These are phyloP conservation scores for Chloroceryle inda DNA, from an alignment of 2,797 vertebrate genomes.

Conservation along the genomic window DNA sequence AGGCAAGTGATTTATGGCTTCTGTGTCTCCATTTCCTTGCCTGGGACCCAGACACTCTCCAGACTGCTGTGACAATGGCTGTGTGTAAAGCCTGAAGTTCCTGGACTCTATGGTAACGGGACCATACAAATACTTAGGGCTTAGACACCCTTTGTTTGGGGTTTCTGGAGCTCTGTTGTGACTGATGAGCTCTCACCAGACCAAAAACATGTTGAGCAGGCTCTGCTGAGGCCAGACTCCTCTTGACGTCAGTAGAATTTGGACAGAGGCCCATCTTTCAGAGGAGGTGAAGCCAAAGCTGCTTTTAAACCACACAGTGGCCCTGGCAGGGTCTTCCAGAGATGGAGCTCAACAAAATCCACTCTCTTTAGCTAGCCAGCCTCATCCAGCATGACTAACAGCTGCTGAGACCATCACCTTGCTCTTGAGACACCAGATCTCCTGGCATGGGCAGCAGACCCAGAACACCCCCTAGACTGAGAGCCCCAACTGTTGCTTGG, in stretches of 20 bases:
- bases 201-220: slow-evolving; percentile 13
- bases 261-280: slow-evolving; percentile 10
- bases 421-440: rapidly evolving
- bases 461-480: background rate
- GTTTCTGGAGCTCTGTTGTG: slow-evolving; percentile 46
- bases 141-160: slow-evolving; percentile 22
- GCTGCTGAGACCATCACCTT: background rate
- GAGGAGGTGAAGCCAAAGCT: slow-evolving; percentile 24
- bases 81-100: background rate
- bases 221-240: slow-evolving; percentile 11
- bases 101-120: background rate
- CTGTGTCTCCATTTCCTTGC: background rate
- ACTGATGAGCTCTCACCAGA: slow-evolving; percentile 58
- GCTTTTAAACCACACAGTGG: background rate
- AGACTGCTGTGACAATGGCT: background rate
- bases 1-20: background rate
- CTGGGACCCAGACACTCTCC: background rate
- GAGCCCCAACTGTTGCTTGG: background rate
- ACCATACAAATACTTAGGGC: slow-evolving; percentile 22
- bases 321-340: background rate
- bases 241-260: slow-evolving; percentile 56
- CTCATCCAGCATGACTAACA: background rate
- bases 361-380: background rate
- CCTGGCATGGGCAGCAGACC: background rate
- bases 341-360: background rate